Conservation (phyloP, 2,113 vertebrate species). For the Tachysurus vachellii region DNA sequence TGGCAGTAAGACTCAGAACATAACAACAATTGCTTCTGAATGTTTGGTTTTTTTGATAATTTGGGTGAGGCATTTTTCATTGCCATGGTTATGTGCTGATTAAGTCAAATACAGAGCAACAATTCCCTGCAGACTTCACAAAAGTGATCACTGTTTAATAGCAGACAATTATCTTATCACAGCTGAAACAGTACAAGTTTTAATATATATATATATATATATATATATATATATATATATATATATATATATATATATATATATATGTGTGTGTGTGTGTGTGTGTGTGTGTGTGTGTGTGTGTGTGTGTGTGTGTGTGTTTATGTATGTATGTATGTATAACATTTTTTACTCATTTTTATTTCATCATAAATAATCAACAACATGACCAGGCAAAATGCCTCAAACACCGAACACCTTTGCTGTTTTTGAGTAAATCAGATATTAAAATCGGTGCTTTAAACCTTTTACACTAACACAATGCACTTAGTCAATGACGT, state of each 20-base stretch:
- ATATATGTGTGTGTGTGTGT: too few relatives aligned
- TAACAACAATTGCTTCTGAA: not conserved
- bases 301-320: too few relatives aligned
- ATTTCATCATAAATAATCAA: not conserved
- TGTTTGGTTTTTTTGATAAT: not conserved
- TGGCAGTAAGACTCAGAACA: slow-evolving; percentile 3
- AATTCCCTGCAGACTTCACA: slow-evolving; percentile 11
- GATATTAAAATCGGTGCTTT: not conserved
- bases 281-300: too few relatives aligned
- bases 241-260: too few relatives aligned
- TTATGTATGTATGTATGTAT: too few relatives aligned
- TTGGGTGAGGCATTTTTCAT: slow-evolving; percentile 16
- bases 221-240: too few relatives aligned
- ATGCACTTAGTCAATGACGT: not conserved
- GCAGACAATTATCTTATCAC: slow-evolving; percentile 23
- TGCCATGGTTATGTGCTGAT: slow-evolving; percentile 3
- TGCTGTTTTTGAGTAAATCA: not conserved
- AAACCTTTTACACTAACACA: not conserved
- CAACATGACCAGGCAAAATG: not conserved
- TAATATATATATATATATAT: not conserved
- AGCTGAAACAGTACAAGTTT: not conserved
- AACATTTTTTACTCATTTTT: too few relatives aligned
- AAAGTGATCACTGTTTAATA: slow-evolving; percentile 21
- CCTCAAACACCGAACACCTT: not conserved
- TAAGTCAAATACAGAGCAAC: slow-evolving; percentile 5